Conservation (phyloP, 2,113 vertebrate species). For the Beaufortia kweichowensis region DNA sequence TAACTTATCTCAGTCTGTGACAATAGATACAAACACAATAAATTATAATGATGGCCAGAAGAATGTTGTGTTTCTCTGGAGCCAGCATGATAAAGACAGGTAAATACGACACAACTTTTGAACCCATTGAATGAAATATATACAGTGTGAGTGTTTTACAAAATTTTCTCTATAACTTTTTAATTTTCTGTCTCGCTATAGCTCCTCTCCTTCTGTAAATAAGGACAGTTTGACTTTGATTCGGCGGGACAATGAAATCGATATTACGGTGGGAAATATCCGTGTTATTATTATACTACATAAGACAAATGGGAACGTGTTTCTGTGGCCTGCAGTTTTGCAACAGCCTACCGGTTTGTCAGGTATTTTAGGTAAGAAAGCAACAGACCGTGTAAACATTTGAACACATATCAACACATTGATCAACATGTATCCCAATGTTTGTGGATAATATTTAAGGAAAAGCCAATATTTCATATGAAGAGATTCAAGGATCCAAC, state of each 20-base stretch:
- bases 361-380: constrained; percentile 63
- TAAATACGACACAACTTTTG: neutral
- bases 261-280: constrained; percentile 53
- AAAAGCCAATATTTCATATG: constrained; percentile 34
- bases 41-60: constrained; percentile 36
- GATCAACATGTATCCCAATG: neutral
- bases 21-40: constrained; percentile 38
- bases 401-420: neutral
- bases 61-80: neutral
- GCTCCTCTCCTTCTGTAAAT: too few species aligned
- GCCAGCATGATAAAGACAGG: constrained; percentile 7
- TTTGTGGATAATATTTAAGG: constrained; percentile 16
- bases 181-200: too few species aligned
- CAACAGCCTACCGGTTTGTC: constrained; percentile 42
- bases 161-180: too few species aligned
- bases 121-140: too few species aligned
- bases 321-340: constrained; percentile 68
- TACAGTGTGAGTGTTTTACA: neutral
- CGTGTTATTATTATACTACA: constrained; percentile 63
- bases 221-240: constrained; percentile 59
- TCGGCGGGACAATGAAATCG: constrained; percentile 52
- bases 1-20: constrained; percentile 35
- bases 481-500: constrained; percentile 31
- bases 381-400: neutral
- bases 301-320: neutral